Percentiles rank a stretch among this genome's conserved stretches.
Evolutionary conservation across 92 coral and sea anemone species (phyloP).

Genomic region (Metridium senile): DNA sequence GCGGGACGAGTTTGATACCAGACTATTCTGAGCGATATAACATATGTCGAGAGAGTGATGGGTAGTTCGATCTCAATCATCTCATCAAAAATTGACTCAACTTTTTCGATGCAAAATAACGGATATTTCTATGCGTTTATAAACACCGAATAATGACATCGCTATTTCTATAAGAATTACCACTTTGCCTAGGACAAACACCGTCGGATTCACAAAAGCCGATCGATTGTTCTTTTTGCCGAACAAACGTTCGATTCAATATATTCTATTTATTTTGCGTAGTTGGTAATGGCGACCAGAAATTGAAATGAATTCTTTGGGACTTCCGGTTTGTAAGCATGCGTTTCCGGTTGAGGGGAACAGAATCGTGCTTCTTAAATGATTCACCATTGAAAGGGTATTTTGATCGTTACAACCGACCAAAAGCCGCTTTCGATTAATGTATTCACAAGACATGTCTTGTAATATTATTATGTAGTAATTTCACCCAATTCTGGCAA

Average conservation of each 20-base stretch:
- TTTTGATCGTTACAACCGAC: constrained; percentile 31
- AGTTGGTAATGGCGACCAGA: constrained; percentile 1
- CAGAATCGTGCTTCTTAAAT: constrained; percentile 3
- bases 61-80: neutral
- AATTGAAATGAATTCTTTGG: neutral
- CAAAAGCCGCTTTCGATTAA: constrained; percentile 34
- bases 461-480: constrained; percentile 12
- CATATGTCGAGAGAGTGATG: constrained; percentile 7
- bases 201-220: neutral
- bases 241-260: constrained; percentile 18
- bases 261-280: neutral
- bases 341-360: constrained; percentile 66
- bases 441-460: constrained; percentile 14
- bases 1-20: constrained; percentile 5
- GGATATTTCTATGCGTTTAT: neutral
- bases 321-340: constrained; percentile 70
- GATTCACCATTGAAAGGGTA: neutral
- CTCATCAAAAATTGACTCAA: neutral
- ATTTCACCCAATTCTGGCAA: constrained; percentile 11
- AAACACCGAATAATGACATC: constrained; percentile 1
- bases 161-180: constrained; percentile 4
- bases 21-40: constrained; percentile 8
- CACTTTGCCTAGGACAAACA: constrained; percentile 10
- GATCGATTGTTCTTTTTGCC: constrained; percentile 19
- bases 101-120: neutral